Evolutionary conservation across 2,113 vertebrate species (phyloP).

Genomic region (Nothobranchius furzeri): DNA sequence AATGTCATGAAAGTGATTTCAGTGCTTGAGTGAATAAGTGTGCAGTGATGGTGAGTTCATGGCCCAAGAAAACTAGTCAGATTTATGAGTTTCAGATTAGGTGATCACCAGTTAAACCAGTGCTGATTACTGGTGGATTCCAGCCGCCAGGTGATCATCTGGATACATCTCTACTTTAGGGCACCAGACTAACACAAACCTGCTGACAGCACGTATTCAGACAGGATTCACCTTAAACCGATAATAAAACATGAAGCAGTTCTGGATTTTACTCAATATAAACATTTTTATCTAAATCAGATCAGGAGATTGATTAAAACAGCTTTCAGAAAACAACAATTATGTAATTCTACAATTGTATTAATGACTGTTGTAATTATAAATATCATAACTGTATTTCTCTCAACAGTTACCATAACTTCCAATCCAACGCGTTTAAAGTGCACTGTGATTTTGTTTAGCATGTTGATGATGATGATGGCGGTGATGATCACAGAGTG

Average conservation of each 20-base stretch:
- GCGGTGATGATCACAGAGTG: conserved; percentile 52
- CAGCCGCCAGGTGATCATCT: too few species aligned
- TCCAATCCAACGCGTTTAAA: conserved; percentile 6
- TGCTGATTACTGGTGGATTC: too few species aligned
- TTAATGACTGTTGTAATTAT: too few species aligned
- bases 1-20: too few species aligned
- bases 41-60: too few species aligned
- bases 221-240: neutral
- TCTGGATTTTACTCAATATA: neutral
- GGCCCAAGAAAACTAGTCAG: too few species aligned
- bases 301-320: neutral
- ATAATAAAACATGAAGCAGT: neutral
- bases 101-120: too few species aligned
- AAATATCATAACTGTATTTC: neutral
- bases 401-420: neutral
- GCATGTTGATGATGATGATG: conserved; percentile 56
- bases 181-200: neutral
- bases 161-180: too few species aligned
- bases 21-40: too few species aligned
- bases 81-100: too few species aligned
- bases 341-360: too few species aligned
- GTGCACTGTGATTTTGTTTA: conserved; percentile 26
- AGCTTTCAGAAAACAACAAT: too few species aligned
- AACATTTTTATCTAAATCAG: neutral
- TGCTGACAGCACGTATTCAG: neutral